Percentiles rank a stretch among this genome's conserved stretches.
These are phyloP conservation scores for Zosterops lateralis DNA, from an alignment of 2,113 vertebrate genomes.

Conservation along the genomic window DNA sequence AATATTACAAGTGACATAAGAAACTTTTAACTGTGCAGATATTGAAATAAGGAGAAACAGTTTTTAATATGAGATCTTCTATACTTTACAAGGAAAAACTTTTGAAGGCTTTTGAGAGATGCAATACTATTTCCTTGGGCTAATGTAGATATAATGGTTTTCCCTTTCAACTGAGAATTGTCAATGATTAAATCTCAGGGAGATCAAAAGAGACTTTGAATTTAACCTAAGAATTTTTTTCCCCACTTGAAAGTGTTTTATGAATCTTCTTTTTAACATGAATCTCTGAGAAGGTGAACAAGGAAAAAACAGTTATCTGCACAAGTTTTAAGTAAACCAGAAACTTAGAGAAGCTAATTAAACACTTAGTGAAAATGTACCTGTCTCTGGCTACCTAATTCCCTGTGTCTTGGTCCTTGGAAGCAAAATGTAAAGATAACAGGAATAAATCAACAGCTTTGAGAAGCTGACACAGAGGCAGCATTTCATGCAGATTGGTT, in stretches of 20 bases:
- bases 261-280: slow-evolving; percentile 7
- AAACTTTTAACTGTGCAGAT: neutral
- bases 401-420: neutral
- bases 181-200: neutral
- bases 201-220: slow-evolving; percentile 12
- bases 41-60: slow-evolving; percentile 9
- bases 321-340: neutral
- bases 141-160: neutral
- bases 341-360: neutral
- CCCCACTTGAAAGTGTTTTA: neutral
- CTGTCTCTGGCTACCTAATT: neutral
- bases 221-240: neutral
- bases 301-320: neutral
- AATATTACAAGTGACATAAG: slow-evolving; percentile 32
- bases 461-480: neutral
- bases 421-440: slow-evolving; percentile 15
- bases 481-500: slow-evolving; percentile 40
- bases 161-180: neutral
- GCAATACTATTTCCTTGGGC: neutral
- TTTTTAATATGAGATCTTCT: neutral
- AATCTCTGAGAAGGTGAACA: neutral
- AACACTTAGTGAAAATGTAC: neutral
- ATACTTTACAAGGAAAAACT: neutral
- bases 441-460: slow-evolving; percentile 17
- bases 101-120: neutral